A percentile compares a stretch with the other conserved stretches of the same genome.
phyloP scores from a whole-genome alignment of 2,888 invertebrate genomes.

The Chloroclysta siterata region DNA sequence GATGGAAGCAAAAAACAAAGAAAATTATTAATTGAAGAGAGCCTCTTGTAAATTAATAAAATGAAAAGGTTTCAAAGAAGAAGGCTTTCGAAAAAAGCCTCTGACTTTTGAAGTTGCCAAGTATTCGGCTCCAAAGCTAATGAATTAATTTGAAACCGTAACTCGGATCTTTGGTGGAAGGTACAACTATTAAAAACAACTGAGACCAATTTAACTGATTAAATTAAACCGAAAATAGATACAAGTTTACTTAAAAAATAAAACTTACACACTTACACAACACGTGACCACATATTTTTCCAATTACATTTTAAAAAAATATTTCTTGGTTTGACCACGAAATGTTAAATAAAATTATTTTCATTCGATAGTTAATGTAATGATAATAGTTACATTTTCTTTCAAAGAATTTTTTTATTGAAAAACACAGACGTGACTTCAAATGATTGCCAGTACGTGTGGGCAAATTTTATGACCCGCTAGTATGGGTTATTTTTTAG shows the following conservation, averaged over 20 bases:
- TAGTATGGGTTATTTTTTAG: no score
- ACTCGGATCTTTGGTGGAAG: neutral
- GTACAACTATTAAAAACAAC: slow-evolving; percentile 22
- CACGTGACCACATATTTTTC: no score
- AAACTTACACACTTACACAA: no score
- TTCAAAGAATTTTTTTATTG: neutral
- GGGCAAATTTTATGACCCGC: neutral
- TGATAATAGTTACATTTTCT: no score
- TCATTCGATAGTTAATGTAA: neutral
- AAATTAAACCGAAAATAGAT: no score
- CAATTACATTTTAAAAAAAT: no score
- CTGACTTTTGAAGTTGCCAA: slow-evolving; percentile 31
- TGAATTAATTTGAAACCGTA: slow-evolving; percentile 28
- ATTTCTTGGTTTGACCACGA: no score
- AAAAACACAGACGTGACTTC: neutral
- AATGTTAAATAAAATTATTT: neutral
- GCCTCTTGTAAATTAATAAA: slow-evolving; percentile 44
- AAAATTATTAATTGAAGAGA: slow-evolving; percentile 44
- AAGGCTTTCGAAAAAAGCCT: slow-evolving; percentile 39
- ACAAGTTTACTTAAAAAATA: no score
- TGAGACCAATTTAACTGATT: no score
- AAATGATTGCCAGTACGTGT: neutral
- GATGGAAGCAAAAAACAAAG: slow-evolving; percentile 43
- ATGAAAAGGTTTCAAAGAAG: slow-evolving; percentile 40
- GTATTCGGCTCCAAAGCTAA: slow-evolving; percentile 24